Percentiles rank a stretch among this genome's conserved stretches.
Evolutionary conservation across 2,888 invertebrate species (phyloP).

Genomic region (Amphimallon solstitiale): DNA sequence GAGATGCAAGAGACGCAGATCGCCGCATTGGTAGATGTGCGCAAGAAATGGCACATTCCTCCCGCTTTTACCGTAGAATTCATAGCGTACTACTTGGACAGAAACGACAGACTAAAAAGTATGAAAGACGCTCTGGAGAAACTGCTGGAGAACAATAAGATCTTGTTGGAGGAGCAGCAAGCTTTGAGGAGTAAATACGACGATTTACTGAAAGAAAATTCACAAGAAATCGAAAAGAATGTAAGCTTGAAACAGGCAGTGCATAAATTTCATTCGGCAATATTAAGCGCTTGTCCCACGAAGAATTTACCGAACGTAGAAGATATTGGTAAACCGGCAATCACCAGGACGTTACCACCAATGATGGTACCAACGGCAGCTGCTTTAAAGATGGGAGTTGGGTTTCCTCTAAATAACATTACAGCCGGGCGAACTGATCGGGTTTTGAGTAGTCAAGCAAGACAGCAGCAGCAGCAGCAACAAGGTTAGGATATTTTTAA

Average conservation of each 20-base stretch:
- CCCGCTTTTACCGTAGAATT: constrained; percentile 96
- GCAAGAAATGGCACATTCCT: constrained; percentile 94
- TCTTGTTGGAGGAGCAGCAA: constrained; percentile 81
- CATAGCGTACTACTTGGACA: constrained; percentile 91
- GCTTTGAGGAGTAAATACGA: constrained; percentile 81
- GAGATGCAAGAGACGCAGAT: constrained; percentile 87
- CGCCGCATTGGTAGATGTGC: constrained; percentile 83
- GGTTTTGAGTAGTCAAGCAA: constrained; percentile 69
- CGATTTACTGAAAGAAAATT: constrained; percentile 71
- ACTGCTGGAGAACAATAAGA: constrained; percentile 78
- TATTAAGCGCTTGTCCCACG: constrained; percentile 70
- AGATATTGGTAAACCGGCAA: constrained; percentile 64
- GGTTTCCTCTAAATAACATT: constrained; percentile 80
- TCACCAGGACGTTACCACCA: constrained; percentile 59
- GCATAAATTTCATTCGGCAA: constrained; percentile 71
- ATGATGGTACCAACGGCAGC: constrained; percentile 84
- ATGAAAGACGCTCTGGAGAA: constrained; percentile 82
- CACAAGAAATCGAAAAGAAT: constrained; percentile 72
- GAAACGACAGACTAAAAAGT: constrained; percentile 82
- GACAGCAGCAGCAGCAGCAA: constrained; percentile 49
- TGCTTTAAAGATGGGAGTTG: constrained; percentile 87
- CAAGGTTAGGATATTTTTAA: constrained; percentile 32
- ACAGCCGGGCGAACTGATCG: constrained; percentile 75
- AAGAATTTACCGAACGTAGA: constrained; percentile 70
- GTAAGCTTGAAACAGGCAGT: constrained; percentile 70